Conservation (phyloP, 2,888 invertebrate species). For the Cinara cedri region DNA sequence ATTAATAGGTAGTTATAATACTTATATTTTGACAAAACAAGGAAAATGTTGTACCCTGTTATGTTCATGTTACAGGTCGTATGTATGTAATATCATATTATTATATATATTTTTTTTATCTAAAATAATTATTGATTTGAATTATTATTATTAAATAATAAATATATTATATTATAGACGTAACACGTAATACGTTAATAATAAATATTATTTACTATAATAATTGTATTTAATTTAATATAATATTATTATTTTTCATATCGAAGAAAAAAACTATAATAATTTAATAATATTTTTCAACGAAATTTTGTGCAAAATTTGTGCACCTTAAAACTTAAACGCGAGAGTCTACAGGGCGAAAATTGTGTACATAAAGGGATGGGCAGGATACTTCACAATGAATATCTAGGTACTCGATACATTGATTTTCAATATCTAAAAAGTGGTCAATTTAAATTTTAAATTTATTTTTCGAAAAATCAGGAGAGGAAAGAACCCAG, state of each 20-base stretch:
- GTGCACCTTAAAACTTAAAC: constrained; percentile 38
- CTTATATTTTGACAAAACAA: constrained; percentile 39
- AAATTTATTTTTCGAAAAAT: too few species aligned
- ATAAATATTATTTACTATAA: constrained; percentile 3
- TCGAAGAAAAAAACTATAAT: constrained; percentile 28
- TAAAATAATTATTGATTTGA: constrained; percentile 5
- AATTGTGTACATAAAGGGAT: constrained; percentile 41
- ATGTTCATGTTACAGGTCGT: constrained; percentile 42
- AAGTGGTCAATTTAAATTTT: too few species aligned
- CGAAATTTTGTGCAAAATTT: constrained; percentile 36
- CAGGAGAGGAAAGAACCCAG: too few species aligned
- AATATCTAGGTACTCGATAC: too few species aligned
- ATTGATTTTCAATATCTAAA: too few species aligned
- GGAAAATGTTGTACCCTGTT: constrained; percentile 54
- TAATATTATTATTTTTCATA: too few species aligned
- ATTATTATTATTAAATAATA: constrained; percentile 24
- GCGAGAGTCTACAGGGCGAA: constrained; percentile 21
- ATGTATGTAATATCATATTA: not conserved
- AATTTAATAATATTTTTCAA: constrained; percentile 11
- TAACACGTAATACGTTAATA: not conserved
- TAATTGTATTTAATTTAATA: not conserved
- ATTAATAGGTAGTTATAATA: constrained; percentile 12
- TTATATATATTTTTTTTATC: constrained; percentile 14
- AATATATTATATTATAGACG: constrained; percentile 16
- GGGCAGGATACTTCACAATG: too few species aligned